These are phyloP conservation scores for Psammodynastes pulverulentus DNA, from an alignment of 2,113 vertebrate species.

Conservation along the genomic window DNA sequence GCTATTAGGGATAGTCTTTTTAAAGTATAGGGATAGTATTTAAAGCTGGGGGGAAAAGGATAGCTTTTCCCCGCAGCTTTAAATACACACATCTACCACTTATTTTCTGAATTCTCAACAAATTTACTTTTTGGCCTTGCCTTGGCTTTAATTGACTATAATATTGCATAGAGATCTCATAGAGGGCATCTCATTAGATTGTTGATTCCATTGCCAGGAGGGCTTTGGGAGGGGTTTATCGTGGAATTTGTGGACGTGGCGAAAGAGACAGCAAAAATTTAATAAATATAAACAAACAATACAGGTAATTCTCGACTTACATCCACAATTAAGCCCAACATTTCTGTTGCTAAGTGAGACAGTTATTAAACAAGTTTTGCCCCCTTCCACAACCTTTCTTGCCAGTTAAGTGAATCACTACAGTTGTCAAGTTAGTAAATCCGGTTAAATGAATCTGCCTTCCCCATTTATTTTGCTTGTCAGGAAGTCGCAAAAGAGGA, in stretches of 20 bases:
- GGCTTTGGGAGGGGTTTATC: not conserved
- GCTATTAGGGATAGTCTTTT: not conserved
- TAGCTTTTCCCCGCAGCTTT: too few relatives aligned
- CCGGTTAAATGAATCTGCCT: not conserved
- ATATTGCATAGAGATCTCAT: slow-evolving; percentile 7
- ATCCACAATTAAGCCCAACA: not conserved
- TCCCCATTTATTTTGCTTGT: not conserved
- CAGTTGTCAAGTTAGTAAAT: not conserved
- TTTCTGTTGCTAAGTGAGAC: not conserved
- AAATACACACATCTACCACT: not conserved
- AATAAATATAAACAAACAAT: not conserved
- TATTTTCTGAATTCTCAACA: not conserved
- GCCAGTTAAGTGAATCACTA: not conserved
- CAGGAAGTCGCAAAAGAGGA: not conserved
- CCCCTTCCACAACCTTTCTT: not conserved
- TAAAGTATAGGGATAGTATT: too few relatives aligned
- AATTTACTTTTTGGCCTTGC: not conserved
- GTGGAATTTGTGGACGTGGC: not conserved
- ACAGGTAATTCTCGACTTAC: not conserved
- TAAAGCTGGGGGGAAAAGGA: too few relatives aligned
- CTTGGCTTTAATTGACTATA: not conserved
- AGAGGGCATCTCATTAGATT: not conserved
- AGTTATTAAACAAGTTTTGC: not conserved
- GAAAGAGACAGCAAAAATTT: not conserved
- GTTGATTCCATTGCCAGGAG: not conserved